These are phyloP conservation scores for Bombus difficillimus DNA, from an alignment of 1,140 invertebrate species.

Conservation along the genomic window DNA sequence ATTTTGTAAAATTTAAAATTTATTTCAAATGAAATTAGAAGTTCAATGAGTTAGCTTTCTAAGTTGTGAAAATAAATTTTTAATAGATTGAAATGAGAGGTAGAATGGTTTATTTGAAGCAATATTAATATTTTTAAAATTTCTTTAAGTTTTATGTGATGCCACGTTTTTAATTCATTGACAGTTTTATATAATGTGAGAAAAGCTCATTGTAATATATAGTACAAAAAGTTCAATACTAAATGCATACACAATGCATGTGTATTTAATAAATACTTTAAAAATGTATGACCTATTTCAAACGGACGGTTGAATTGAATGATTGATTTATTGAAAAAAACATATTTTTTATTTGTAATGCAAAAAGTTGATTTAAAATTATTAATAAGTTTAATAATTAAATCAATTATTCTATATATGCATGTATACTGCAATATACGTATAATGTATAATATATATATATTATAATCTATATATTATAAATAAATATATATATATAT, in stretches of 20 bases:
- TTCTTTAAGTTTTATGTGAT: neutral
- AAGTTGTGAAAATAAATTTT: neutral
- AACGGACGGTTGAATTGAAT: neutral
- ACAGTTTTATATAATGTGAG: constrained; percentile 23
- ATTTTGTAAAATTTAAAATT: neutral
- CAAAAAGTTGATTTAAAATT: neutral
- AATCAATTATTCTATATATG: neutral
- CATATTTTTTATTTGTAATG: neutral
- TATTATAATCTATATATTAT: too few relatives aligned
- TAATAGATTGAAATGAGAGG: neutral
- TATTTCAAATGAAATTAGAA: neutral
- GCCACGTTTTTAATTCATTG: constrained; percentile 15
- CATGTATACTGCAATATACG: too few relatives aligned
- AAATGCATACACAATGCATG: neutral
- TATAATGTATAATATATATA: too few relatives aligned
- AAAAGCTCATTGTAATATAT: constrained; percentile 19
- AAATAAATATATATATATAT: too few relatives aligned
- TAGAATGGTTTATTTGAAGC: neutral
- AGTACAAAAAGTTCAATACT: neutral
- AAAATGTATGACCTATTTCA: neutral
- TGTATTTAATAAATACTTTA: neutral
- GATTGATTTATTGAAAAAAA: neutral
- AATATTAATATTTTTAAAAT: neutral
- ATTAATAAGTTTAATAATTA: neutral
- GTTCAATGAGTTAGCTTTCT: neutral